A percentile compares a stretch with the other conserved stretches of the same genome.
These are phyloP conservation scores for Amblyjoppa proteus DNA, from an alignment of 2,888 invertebrate genomes.

Conservation along the genomic window DNA sequence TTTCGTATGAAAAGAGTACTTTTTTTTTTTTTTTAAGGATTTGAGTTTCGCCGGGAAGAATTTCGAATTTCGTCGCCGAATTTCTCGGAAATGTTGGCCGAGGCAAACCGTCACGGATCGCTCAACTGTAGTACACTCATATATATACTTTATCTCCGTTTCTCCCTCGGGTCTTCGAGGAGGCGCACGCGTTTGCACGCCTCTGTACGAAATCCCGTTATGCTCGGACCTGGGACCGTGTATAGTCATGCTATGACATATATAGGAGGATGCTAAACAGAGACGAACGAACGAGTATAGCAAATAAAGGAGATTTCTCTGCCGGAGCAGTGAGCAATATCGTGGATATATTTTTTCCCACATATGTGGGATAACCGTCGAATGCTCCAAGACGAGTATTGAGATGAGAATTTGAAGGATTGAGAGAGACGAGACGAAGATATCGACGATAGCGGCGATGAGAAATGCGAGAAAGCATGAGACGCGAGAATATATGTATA, in stretches of 20 bases:
- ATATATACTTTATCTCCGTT: conserved; percentile 13
- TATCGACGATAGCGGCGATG: background rate
- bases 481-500: conserved; percentile 49
- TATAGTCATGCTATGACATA: conserved; percentile 74
- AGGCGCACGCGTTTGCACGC: conserved; percentile 62
- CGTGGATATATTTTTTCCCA: conserved; percentile 13
- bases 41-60: background rate
- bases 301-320: conserved; percentile 16
- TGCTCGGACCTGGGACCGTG: conserved; percentile 60
- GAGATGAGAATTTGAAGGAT: conserved; percentile 46
- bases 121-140: background rate
- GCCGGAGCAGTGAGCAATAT: conserved; percentile 36
- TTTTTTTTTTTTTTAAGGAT: background rate
- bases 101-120: background rate
- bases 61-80: background rate
- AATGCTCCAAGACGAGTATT: background rate
- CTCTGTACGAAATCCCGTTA: conserved; percentile 79
- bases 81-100: background rate
- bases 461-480: conserved; percentile 43
- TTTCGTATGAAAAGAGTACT: no score
- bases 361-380: background rate
- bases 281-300: conserved; percentile 57
- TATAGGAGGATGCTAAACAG: conserved; percentile 69
- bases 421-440: conserved; percentile 52
- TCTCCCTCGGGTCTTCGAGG: background rate